Evolutionary conservation across 2,888 invertebrate genomes (phyloP).

Genomic region (Caenorhabditis macrosperma): DNA sequence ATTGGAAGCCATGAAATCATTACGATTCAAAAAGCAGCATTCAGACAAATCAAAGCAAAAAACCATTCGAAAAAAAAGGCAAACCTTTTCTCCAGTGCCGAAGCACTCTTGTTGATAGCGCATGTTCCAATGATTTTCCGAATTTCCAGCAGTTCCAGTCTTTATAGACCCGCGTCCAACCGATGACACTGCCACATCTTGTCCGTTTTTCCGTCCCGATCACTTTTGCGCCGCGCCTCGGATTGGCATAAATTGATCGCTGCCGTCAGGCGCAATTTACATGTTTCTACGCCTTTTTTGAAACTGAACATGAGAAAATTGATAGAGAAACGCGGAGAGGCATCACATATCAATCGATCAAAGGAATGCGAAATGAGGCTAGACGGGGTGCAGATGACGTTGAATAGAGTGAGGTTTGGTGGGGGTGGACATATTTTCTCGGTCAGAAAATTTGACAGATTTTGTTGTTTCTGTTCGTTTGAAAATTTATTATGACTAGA

Average conservation of each 20-base stretch:
- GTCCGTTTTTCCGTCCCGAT: conserved; percentile 10
- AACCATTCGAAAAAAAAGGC: neutral
- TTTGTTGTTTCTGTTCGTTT: neutral
- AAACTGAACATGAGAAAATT: conserved; percentile 35
- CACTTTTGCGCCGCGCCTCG: neutral
- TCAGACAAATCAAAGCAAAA: too few species aligned
- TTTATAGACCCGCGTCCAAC: conserved; percentile 1
- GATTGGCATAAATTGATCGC: neutral
- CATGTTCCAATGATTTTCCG: neutral
- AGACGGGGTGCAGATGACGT: conserved; percentile 2
- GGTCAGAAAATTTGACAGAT: neutral
- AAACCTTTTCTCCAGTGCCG: conserved; percentile 23
- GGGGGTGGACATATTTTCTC: neutral
- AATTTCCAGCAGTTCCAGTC: neutral
- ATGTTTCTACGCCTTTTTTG: conserved; percentile 15
- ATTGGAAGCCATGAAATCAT: too few species aligned
- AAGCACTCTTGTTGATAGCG: conserved; percentile 42
- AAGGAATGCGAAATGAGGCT: too few species aligned
- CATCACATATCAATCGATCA: conserved; percentile 32
- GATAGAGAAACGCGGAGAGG: neutral
- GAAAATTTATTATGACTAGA: neutral
- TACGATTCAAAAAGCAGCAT: too few species aligned
- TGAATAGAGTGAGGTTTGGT: too few species aligned
- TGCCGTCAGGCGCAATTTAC: conserved; percentile 10
- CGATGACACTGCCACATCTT: conserved; percentile 2